phyloP scores from a whole-genome alignment of 2,113 vertebrate species.

The Halcyon malimbica region DNA sequence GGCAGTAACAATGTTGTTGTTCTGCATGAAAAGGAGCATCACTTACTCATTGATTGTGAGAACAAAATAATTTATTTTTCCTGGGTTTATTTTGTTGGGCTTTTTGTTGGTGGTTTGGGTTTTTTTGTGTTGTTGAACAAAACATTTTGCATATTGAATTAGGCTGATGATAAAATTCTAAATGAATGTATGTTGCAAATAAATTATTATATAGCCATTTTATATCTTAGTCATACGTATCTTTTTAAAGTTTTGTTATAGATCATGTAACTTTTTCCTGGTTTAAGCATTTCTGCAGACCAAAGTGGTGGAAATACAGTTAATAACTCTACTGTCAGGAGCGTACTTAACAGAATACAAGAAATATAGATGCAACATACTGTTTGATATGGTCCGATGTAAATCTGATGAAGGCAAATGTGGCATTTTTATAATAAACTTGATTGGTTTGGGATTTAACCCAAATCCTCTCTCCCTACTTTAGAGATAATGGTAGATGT shows the following conservation, averaged over 20 bases:
- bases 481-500: not conserved
- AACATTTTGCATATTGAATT: not conserved
- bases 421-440: not conserved
- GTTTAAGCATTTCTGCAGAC: not conserved
- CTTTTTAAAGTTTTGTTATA: not conserved
- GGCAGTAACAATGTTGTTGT: not conserved
- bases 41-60: not conserved
- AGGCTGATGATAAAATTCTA: not conserved
- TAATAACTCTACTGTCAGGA: not conserved
- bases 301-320: not conserved
- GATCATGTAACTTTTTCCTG: not conserved
- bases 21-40: slow-evolving; percentile 8
- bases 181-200: not conserved
- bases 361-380: not conserved
- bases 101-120: not conserved
- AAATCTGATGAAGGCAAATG: not conserved
- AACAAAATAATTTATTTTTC: slow-evolving; percentile 51
- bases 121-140: not conserved
- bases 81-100: not conserved
- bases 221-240: not conserved
- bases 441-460: not conserved
- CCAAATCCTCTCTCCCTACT: not conserved
- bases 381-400: not conserved
- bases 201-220: not conserved
- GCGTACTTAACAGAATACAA: not conserved